A percentile compares a stretch with the other conserved stretches of the same genome.
phyloP scores from a whole-genome alignment of 1,140 invertebrate genomes.

The Calephelis nemesis region DNA sequence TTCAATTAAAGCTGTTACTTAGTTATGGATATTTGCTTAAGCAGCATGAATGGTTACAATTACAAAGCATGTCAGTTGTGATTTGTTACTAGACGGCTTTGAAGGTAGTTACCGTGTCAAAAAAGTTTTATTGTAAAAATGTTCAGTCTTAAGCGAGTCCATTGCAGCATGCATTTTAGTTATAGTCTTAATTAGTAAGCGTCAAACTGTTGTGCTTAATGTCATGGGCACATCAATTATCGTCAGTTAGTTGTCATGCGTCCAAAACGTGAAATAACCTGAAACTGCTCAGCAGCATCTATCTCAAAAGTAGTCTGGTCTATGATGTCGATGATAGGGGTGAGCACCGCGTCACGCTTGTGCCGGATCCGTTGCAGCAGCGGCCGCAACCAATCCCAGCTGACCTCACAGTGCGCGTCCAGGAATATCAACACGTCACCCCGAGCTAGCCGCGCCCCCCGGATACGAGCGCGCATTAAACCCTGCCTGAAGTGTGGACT shows the following conservation, averaged over 20 bases:
- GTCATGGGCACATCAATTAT: too few relatives aligned
- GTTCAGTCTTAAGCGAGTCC: too few relatives aligned
- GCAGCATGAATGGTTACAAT: too few relatives aligned
- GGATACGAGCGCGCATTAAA: slow-evolving; percentile 90
- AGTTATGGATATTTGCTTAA: too few relatives aligned
- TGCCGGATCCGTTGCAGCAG: slow-evolving; percentile 90
- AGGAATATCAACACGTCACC: slow-evolving; percentile 95
- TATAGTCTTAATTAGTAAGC: too few relatives aligned
- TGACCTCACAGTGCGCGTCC: slow-evolving; percentile 97
- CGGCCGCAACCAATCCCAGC: slow-evolving; percentile 91
- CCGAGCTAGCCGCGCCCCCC: slow-evolving; percentile 87
- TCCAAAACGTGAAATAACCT: slow-evolving; percentile 39
- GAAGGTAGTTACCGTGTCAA: too few relatives aligned
- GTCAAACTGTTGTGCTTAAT: too few relatives aligned
- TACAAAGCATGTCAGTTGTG: too few relatives aligned
- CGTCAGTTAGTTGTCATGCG: background rate
- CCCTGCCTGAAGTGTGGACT: slow-evolving; percentile 80
- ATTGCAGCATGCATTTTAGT: too few relatives aligned
- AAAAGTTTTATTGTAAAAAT: too few relatives aligned
- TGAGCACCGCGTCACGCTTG: slow-evolving; percentile 88
- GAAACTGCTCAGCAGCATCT: slow-evolving; percentile 82
- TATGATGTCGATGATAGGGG: slow-evolving; percentile 96
- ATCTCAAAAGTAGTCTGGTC: slow-evolving; percentile 92
- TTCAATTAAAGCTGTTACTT: too few relatives aligned
- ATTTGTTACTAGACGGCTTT: too few relatives aligned